These are phyloP conservation scores for Mnemiopsis leidyi DNA, from an alignment of 37 sponge, comb jelly and placozoan genomes.

Conservation along the genomic window DNA sequence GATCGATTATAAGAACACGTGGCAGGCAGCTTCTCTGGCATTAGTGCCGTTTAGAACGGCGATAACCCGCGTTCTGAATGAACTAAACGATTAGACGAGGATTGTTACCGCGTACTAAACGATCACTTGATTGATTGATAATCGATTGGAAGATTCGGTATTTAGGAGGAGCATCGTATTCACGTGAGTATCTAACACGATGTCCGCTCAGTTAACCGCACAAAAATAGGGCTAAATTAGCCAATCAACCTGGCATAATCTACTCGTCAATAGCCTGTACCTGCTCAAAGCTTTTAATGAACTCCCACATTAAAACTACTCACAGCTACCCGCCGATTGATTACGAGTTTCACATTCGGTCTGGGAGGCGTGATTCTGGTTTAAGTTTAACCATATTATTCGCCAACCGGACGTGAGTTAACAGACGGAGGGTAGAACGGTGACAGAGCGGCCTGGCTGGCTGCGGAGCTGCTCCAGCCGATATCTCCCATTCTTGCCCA, in stretches of 20 bases:
- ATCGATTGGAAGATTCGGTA: constrained; percentile 54
- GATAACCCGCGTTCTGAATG: constrained; percentile 51
- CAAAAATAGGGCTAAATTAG: constrained; percentile 58
- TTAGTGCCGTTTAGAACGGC: constrained; percentile 52
- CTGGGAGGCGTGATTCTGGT: not conserved
- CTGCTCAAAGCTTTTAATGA: not conserved
- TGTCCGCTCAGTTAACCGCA: not conserved
- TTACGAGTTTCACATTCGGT: not conserved
- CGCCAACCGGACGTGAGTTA: too few species aligned
- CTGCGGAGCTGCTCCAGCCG: too few species aligned
- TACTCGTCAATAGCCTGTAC: not conserved
- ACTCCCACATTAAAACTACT: not conserved
- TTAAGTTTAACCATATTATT: not conserved
- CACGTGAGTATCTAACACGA: not conserved
- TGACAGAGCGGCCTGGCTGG: too few species aligned
- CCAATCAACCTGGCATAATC: constrained; percentile 2
- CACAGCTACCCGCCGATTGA: not conserved
- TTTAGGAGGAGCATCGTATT: not conserved
- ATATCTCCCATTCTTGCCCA: too few species aligned
- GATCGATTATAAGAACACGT: not conserved
- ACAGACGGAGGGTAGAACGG: too few species aligned
- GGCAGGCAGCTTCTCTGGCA: not conserved
- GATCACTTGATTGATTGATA: constrained; percentile 55
- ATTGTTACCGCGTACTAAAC: constrained; percentile 28
- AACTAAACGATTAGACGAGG: constrained; percentile 23